A percentile compares a stretch with the other conserved stretches of the same genome.
Conservation (phyloP, 1,140 invertebrate genomes). For the Holcopasites calliopsidis region DNA sequence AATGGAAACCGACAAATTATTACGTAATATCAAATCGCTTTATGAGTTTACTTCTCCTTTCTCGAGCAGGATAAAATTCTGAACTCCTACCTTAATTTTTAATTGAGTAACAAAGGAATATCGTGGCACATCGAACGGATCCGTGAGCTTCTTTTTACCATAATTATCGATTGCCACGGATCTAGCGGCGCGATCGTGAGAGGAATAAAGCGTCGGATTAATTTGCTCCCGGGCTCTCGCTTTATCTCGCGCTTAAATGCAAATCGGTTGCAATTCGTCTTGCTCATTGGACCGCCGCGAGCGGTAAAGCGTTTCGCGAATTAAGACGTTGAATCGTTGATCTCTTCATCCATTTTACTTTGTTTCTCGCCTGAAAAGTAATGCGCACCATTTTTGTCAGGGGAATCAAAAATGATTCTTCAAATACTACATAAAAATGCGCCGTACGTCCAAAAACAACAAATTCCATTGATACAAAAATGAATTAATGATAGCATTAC, state of each 20-base stretch:
- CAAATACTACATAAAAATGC: too few species aligned
- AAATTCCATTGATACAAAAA: too few species aligned
- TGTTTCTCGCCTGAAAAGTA: background rate
- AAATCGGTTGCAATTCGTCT: constrained; percentile 63
- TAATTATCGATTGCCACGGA: background rate
- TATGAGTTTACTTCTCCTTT: too few species aligned
- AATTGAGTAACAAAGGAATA: background rate
- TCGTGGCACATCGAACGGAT: background rate
- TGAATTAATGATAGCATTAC: too few species aligned
- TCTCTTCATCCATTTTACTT: background rate
- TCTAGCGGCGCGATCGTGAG: background rate
- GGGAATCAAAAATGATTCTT: too few species aligned
- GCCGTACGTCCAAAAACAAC: too few species aligned
- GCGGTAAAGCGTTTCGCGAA: constrained; percentile 55
- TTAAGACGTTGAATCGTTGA: constrained; percentile 54
- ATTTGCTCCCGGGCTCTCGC: constrained; percentile 48
- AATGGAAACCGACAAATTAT: too few species aligned
- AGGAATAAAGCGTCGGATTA: constrained; percentile 56
- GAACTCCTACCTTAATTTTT: too few species aligned
- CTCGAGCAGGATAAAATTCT: too few species aligned
- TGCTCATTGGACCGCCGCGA: constrained; percentile 52
- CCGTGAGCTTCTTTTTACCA: background rate
- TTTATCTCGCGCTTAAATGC: constrained; percentile 61
- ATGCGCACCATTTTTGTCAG: background rate
- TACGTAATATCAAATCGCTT: too few species aligned